Conservation (phyloP, 2,888 invertebrate genomes). For the Matsumyia berberina region DNA sequence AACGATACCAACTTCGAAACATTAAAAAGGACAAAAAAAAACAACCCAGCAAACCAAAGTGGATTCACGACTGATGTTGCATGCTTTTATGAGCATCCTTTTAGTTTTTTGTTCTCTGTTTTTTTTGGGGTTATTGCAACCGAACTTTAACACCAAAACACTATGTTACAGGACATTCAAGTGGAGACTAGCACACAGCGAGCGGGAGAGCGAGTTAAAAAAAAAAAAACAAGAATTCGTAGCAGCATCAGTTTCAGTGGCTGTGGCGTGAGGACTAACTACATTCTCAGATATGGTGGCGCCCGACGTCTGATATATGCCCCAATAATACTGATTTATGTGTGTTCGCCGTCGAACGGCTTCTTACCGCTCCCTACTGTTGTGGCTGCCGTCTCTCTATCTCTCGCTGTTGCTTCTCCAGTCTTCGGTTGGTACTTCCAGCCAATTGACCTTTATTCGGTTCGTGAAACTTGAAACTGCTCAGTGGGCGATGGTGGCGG, state of each 20-base stretch:
- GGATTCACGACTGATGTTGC: conserved; percentile 73
- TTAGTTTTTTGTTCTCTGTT: conserved; percentile 8
- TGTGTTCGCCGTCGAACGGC: conserved; percentile 63
- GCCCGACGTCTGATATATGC: conserved; percentile 74
- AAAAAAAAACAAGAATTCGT: not conserved
- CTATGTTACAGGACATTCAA: conserved; percentile 73
- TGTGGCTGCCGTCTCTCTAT: conserved; percentile 14
- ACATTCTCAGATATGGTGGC: conserved; percentile 62
- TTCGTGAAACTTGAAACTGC: conserved; percentile 8
- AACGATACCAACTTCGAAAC: conserved; percentile 37
- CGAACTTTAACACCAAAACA: conserved; percentile 61
- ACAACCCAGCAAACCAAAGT: conserved; percentile 37
- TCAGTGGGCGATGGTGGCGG: not conserved
- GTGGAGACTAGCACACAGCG: conserved; percentile 4
- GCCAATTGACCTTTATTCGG: conserved; percentile 69
- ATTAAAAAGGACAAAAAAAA: conserved; percentile 49
- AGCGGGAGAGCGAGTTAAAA: conserved; percentile 18
- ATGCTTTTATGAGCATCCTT: conserved; percentile 68
- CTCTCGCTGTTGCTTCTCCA: conserved; percentile 55
- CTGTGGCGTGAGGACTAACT: conserved; percentile 40
- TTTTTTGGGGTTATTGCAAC: conserved; percentile 54
- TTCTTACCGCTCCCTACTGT: conserved; percentile 58
- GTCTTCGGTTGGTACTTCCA: conserved; percentile 26
- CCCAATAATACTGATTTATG: conserved; percentile 75
- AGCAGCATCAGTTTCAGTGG: not conserved